Percentiles rank a stretch among this genome's conserved stretches.
Conservation (phyloP, 2,113 vertebrate genomes). For the Garra rufa region DNA sequence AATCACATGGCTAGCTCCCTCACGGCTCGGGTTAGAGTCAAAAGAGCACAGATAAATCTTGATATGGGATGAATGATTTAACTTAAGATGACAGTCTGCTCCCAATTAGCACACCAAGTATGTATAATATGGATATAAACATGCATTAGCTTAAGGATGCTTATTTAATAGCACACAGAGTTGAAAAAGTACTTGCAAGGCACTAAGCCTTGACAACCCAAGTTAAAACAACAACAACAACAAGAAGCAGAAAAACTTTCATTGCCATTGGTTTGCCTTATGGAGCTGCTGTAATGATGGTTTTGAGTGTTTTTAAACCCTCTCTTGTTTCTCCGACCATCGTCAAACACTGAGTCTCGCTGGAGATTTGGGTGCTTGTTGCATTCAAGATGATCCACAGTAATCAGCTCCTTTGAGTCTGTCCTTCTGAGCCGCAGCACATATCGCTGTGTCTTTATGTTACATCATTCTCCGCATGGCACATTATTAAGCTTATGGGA, state of each 20-base stretch:
- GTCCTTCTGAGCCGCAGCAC: constrained; percentile 66
- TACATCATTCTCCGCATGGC: constrained; percentile 77
- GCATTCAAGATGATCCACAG: constrained; percentile 77
- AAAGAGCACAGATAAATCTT: neutral
- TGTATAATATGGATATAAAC: neutral
- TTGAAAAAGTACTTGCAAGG: neutral
- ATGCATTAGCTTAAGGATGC: neutral
- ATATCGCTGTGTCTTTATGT: constrained; percentile 75
- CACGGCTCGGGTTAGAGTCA: neutral
- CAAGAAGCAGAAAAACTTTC: constrained; percentile 22
- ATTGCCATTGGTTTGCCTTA: constrained; percentile 55
- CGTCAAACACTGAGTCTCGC: constrained; percentile 74
- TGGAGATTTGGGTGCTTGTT: constrained; percentile 76
- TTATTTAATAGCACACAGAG: neutral
- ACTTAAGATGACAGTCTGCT: neutral
- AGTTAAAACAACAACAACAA: neutral
- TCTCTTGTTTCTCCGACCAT: constrained; percentile 75
- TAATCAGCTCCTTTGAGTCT: constrained; percentile 78
- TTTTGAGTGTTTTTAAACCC: constrained; percentile 67
- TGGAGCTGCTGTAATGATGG: constrained; percentile 66
- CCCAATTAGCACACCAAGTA: neutral
- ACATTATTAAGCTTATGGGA: constrained; percentile 74
- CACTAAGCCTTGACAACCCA: neutral
- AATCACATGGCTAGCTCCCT: neutral
- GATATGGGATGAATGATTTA: neutral